Evolutionary conservation across 2,113 vertebrate genomes (phyloP).

Genomic region (Orientallactaga bullata): DNA sequence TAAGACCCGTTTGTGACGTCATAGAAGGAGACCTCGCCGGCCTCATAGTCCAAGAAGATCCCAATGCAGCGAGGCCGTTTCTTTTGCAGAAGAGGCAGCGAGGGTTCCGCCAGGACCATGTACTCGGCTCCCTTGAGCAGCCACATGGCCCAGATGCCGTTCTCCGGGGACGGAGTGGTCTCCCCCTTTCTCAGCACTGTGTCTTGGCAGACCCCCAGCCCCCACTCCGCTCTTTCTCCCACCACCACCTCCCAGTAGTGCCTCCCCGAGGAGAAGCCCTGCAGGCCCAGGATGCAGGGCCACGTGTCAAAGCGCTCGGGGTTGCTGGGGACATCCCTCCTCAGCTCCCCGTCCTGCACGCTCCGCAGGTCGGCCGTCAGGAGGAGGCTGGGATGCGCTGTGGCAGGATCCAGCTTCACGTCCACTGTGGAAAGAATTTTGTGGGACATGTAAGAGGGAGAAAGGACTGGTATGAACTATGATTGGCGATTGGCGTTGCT

Average conservation of each 20-base stretch:
- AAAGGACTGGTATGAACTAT: neutral
- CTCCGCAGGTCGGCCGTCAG: slow-evolving; percentile 61
- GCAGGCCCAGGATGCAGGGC: slow-evolving; percentile 88
- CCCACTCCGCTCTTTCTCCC: slow-evolving; percentile 92
- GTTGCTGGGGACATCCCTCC: slow-evolving; percentile 72
- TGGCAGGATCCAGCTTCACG: slow-evolving; percentile 75
- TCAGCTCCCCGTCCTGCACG: slow-evolving; percentile 64
- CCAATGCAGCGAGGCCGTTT: slow-evolving; percentile 86
- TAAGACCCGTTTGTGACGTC: slow-evolving; percentile 87
- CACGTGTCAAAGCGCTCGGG: slow-evolving; percentile 88
- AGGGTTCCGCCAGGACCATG: slow-evolving; percentile 87
- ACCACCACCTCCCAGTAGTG: slow-evolving; percentile 94
- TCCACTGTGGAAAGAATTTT: slow-evolving; percentile 66
- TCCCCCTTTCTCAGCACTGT: slow-evolving; percentile 89
- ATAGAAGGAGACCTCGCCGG: slow-evolving; percentile 92
- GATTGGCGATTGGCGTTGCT: neutral
- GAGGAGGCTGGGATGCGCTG: slow-evolving; percentile 76
- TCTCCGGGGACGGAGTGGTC: slow-evolving; percentile 89
- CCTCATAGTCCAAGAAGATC: slow-evolving; percentile 91
- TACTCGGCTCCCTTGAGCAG: slow-evolving; percentile 88
- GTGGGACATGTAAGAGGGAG: neutral
- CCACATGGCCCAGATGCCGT: slow-evolving; percentile 92
- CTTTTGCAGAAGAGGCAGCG: slow-evolving; percentile 77
- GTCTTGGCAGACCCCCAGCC: slow-evolving; percentile 90
- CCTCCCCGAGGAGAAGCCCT: slow-evolving; percentile 87